Evolutionary conservation across 2,888 invertebrate genomes (phyloP).

Genomic region (Cerastis leucographa): DNA sequence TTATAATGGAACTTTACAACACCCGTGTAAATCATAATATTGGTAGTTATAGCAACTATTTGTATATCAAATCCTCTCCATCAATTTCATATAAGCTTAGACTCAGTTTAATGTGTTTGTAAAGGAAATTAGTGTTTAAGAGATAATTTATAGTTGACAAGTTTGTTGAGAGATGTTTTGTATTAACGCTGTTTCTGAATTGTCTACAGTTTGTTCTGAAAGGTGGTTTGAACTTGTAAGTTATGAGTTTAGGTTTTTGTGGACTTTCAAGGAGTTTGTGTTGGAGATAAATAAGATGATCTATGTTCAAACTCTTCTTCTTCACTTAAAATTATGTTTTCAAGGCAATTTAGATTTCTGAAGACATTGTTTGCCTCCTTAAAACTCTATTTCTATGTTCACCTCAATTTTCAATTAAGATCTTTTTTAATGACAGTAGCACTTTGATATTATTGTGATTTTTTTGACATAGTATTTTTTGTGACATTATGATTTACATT

Average conservation of each 20-base stretch:
- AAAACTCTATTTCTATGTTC: too few species aligned
- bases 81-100: conserved; percentile 70
- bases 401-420: too few species aligned
- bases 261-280: conserved; percentile 7
- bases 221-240: conserved; percentile 39
- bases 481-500: too few species aligned
- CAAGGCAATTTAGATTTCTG: neutral
- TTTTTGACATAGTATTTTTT: too few species aligned
- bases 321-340: neutral
- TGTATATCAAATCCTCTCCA: conserved; percentile 71
- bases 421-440: too few species aligned
- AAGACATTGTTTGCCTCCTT: too few species aligned
- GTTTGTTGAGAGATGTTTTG: conserved; percentile 51
- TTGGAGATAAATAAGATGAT: conserved; percentile 27
- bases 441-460: too few species aligned
- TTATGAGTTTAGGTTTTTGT: conserved; percentile 42
- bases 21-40: conserved; percentile 15
- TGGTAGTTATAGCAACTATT: conserved; percentile 19
- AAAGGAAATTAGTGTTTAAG: conserved; percentile 47
- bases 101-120: conserved; percentile 66
- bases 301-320: neutral
- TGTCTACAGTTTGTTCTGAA: conserved; percentile 36
- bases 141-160: conserved; percentile 56
- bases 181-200: conserved; percentile 34
- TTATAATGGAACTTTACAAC: neutral